phyloP scores from a whole-genome alignment of 1,140 invertebrate species.

The Ectropis grisescens region DNA sequence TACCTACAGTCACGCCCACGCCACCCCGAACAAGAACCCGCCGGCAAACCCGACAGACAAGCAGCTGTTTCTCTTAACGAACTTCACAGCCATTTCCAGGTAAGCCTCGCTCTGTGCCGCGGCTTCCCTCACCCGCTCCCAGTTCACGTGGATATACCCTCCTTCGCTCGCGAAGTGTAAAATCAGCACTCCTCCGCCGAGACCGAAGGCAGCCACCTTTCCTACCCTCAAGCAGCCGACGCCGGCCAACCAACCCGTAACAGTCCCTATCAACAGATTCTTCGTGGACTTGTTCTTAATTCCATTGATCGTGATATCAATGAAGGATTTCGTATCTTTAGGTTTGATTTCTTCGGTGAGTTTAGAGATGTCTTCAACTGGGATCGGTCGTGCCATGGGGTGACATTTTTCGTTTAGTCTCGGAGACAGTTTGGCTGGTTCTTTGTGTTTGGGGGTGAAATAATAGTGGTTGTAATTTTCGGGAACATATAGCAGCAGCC shows the following conservation, averaged over 20 bases:
- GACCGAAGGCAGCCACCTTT: slow-evolving; percentile 86
- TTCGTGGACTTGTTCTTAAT: slow-evolving; percentile 27
- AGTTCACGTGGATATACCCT: slow-evolving; percentile 91
- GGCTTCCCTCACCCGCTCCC: slow-evolving; percentile 84
- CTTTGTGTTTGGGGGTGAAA: no score
- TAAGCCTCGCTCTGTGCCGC: slow-evolving; percentile 81
- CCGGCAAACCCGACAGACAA: slow-evolving; percentile 84
- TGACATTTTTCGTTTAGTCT: no score
- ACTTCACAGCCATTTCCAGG: slow-evolving; percentile 77
- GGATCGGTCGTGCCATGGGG: slow-evolving; percentile 40
- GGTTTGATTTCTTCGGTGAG: slow-evolving; percentile 15
- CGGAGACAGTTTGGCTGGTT: no score
- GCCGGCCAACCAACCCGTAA: slow-evolving; percentile 38
- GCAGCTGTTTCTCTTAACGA: slow-evolving; percentile 79
- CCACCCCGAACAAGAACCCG: slow-evolving; percentile 86
- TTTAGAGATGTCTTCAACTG: slow-evolving; percentile 22
- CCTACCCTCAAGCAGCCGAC: slow-evolving; percentile 81
- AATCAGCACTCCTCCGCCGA: slow-evolving; percentile 90
- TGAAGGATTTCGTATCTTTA: slow-evolving; percentile 18
- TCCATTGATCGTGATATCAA: slow-evolving; percentile 25
- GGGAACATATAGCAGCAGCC: no score
- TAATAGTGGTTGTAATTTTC: no score
- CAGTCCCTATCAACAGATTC: slow-evolving; percentile 30
- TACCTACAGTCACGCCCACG: slow-evolving; percentile 74
- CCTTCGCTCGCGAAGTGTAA: slow-evolving; percentile 90